phyloP scores from a whole-genome alignment of 2,888 invertebrate species.

The Synergus japonicus region DNA sequence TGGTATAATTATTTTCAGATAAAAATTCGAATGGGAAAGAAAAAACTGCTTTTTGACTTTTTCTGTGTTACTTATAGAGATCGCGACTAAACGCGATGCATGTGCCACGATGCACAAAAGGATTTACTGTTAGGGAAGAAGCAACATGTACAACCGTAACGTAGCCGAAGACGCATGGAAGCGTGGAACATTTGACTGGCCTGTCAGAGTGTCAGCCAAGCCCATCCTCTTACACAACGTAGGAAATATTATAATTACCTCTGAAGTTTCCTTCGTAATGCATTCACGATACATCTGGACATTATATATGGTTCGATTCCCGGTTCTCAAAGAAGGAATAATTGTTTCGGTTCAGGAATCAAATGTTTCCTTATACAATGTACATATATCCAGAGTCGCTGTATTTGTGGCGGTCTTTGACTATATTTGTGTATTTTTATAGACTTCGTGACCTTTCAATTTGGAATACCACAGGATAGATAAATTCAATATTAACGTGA shows the following conservation, averaged over 20 bases:
- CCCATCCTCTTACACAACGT: constrained; percentile 75
- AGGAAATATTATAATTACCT: constrained; percentile 73
- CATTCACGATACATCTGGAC: background rate
- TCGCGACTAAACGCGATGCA: constrained; percentile 12
- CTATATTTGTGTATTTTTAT: too few species aligned
- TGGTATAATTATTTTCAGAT: too few species aligned
- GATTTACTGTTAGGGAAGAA: constrained; percentile 43
- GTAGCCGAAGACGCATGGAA: constrained; percentile 63
- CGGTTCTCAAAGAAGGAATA: background rate
- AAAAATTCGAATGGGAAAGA: too few species aligned
- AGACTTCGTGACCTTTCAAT: too few species aligned
- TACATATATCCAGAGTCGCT: too few species aligned
- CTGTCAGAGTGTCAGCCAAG: constrained; percentile 75
- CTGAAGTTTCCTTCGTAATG: background rate
- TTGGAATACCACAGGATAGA: too few species aligned
- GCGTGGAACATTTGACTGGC: constrained; percentile 74
- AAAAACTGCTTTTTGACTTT: too few species aligned
- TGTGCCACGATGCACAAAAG: constrained; percentile 43
- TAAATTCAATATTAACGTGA: too few species aligned
- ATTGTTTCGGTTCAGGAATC: background rate
- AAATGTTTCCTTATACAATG: background rate
- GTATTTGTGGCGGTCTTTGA: too few species aligned
- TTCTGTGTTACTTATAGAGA: background rate
- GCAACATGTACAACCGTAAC: background rate
- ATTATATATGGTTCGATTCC: background rate